Base-by-base conservation (phyloP, 2,113 vertebrate species). In the Salvelinus sp. region DNA sequence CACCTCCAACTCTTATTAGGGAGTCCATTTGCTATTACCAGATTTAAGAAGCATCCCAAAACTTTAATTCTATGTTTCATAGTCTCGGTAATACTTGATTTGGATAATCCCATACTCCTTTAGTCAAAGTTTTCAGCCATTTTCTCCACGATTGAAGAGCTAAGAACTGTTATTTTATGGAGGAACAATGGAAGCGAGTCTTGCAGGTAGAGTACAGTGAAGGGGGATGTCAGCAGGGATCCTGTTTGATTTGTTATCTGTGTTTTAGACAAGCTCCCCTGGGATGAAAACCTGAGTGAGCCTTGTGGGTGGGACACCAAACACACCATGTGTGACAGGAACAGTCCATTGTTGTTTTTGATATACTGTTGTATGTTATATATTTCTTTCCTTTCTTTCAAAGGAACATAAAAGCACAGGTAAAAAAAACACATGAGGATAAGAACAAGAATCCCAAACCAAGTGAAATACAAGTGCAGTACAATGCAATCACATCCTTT, bases 221-320 rank as follows among this genome's bases (percentile, higher is more conserved):
- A 14, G 63, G 12, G 20, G 33, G 72, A 7, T 69, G 73, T 77
- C 76, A 80, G 77, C 72, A 78, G 38, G 20, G 22, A 79, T 62
- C 54, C 60, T 23, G 67, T 7, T 70, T 58, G 47, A 70, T 70
- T 25, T 48, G 48, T 47, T 75, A 60, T 70, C 27, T 73, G 7
- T 70, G 79, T 81, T 70, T 67, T 67, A 64, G 30, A 73, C 60
- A 73, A 69, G 47, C 23, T 38, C 28, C 57, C 58, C 22, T 54
- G 44, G 44, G 73, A 79, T 33, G 30, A 62, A 4, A 54, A n/a
- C 23, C 33, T 12, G 58, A 70, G 25, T 73, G 58, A 48, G 64
- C 10, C 58, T 76, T 6, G 60, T 50, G 44, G 76, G 10, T 76
- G 64, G 25, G 60, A 68, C 50, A n/a, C n/a, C 25, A 72, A 48